Percentiles rank a stretch among this genome's conserved stretches.
These are phyloP conservation scores for Dendroctonus ponderosae DNA, from an alignment of 1,140 invertebrate genomes.

Conservation along the genomic window DNA sequence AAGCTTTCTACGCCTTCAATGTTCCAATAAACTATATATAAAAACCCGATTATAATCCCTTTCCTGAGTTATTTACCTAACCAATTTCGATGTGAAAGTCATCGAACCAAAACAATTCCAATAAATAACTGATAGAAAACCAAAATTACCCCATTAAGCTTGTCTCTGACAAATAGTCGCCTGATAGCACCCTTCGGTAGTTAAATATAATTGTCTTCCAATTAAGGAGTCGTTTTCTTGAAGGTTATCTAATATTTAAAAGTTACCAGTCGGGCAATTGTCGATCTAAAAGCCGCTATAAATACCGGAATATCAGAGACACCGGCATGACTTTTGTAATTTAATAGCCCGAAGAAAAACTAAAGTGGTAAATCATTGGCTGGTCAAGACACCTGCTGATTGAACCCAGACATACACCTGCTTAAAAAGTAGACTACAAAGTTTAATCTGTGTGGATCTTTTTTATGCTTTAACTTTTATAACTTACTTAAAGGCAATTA, in stretches of 20 bases:
- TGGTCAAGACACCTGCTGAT: conserved; percentile 16
- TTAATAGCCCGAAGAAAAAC: conserved; percentile 19
- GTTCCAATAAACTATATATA: too few relatives aligned
- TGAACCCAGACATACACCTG: conserved; percentile 20
- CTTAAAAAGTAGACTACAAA: not conserved
- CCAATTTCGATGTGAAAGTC: too few relatives aligned
- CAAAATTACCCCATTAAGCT: too few relatives aligned
- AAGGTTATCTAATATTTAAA: conserved; percentile 18
- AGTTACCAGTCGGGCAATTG: conserved; percentile 16
- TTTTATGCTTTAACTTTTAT: too few relatives aligned
- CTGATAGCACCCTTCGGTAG: not conserved
- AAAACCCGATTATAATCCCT: too few relatives aligned
- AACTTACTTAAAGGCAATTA: too few relatives aligned
- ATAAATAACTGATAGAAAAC: too few relatives aligned
- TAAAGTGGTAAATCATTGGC: conserved; percentile 20
- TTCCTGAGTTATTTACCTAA: too few relatives aligned
- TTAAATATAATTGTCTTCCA: conserved; percentile 28
- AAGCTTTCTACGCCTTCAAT: too few relatives aligned
- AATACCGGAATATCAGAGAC: conserved; percentile 16
- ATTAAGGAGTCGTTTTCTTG: conserved; percentile 17
- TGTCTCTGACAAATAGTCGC: too few relatives aligned
- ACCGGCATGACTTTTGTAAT: conserved; percentile 25
- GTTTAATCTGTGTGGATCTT: too few relatives aligned
- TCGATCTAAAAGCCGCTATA: conserved; percentile 20
- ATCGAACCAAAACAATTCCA: too few relatives aligned